These are phyloP conservation scores for Hippocampus abdominalis DNA, from an alignment of 2,113 vertebrate genomes.

Conservation along the genomic window DNA sequence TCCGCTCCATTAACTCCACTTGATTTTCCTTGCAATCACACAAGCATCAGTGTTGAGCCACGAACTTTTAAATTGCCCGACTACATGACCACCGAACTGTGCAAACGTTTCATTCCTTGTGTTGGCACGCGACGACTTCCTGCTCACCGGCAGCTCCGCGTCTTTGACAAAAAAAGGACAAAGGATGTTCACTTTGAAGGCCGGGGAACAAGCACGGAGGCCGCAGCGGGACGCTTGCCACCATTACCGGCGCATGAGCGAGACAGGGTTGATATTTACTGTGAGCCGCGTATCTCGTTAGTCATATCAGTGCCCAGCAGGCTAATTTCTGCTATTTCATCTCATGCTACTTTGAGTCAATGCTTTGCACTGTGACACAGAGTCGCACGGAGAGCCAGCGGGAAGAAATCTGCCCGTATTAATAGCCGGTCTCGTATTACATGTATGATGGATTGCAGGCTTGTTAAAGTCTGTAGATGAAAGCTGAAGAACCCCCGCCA, in stretches of 20 bases:
- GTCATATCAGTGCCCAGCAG: constrained; percentile 41
- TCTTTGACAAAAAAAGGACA: constrained; percentile 14
- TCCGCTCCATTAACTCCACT: too few relatives aligned
- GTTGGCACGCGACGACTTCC: background rate
- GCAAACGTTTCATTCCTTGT: background rate
- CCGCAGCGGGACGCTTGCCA: constrained; percentile 44
- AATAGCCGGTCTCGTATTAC: constrained; percentile 28
- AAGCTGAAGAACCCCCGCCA: constrained; percentile 10
- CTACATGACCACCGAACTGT: background rate
- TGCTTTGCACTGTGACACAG: constrained; percentile 13
- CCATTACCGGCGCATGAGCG: constrained; percentile 37
- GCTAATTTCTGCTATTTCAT: constrained; percentile 35
- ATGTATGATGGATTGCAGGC: constrained; percentile 30
- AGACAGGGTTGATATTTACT: constrained; percentile 36
- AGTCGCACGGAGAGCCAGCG: constrained; percentile 15
- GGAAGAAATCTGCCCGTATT: constrained; percentile 2
- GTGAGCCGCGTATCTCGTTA: constrained; percentile 27
- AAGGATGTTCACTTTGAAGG: constrained; percentile 16
- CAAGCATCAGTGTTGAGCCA: background rate
- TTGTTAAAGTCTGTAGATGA: constrained; percentile 34
- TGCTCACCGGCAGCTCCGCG: background rate
- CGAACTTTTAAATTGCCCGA: background rate
- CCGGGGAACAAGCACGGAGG: background rate
- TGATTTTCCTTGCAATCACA: too few relatives aligned
- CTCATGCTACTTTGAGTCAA: constrained; percentile 31